Conservation (phyloP, 2,113 vertebrate species). For the Colistium nudipinnis region DNA sequence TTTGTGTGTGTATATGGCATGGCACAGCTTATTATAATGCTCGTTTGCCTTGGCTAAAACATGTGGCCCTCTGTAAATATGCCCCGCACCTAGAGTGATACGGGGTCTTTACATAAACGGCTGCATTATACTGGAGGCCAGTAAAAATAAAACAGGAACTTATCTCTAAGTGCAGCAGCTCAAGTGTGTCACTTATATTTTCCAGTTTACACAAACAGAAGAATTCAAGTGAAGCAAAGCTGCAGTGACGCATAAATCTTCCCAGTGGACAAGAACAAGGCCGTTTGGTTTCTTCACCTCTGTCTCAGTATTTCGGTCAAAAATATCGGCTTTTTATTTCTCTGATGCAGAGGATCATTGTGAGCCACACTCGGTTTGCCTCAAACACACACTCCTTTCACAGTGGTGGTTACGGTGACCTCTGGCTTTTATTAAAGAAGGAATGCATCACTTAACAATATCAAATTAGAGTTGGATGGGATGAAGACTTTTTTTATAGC, state of each 20-base stretch:
- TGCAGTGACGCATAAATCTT: background rate
- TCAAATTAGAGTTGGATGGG: conserved; percentile 58
- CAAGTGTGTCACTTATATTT: conserved; percentile 15
- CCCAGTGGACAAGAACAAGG: conserved; percentile 28
- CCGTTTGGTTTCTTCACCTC: background rate
- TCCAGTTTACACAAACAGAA: conserved; percentile 21
- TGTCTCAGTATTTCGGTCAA: conserved; percentile 3
- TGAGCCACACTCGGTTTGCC: background rate
- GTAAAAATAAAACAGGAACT: conserved; percentile 28
- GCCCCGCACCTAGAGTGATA: conserved; percentile 20
- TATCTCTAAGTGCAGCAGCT: no score
- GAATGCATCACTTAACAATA: conserved; percentile 73
- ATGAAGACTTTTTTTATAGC: conserved; percentile 12
- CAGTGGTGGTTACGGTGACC: conserved; percentile 32
- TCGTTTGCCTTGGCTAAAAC: conserved; percentile 49
- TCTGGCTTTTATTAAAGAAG: conserved; percentile 66
- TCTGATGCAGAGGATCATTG: background rate
- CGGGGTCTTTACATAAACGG: background rate
- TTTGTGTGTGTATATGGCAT: conserved; percentile 17
- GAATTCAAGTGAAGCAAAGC: conserved; percentile 14
- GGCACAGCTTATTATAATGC: conserved; percentile 22
- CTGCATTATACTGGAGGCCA: conserved; percentile 15
- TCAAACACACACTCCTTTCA: conserved; percentile 38
- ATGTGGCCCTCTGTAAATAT: conserved; percentile 34
- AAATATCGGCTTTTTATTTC: conserved; percentile 36